Evolutionary conservation across 2,113 vertebrate species (phyloP).

Genomic region (Grus americana): DNA sequence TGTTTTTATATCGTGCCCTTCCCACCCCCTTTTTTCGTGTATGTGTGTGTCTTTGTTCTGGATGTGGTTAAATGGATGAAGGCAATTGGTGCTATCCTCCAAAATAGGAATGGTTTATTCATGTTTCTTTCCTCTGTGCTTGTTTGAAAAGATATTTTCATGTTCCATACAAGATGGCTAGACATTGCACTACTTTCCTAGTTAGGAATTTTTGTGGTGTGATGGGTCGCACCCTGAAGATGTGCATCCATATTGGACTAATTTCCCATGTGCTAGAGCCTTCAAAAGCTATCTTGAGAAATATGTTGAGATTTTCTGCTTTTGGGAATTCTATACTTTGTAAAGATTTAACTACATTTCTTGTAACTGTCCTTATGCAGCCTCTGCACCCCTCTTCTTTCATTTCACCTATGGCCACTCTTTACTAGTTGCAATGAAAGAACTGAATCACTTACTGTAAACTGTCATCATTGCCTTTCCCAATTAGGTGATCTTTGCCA

Average conservation of each 20-base stretch:
- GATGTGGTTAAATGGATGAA: not conserved
- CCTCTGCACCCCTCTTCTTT: not conserved
- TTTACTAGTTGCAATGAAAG: not conserved
- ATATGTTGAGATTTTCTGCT: not conserved
- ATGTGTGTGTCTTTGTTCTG: not conserved
- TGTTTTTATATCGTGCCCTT: not conserved
- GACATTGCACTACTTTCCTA: not conserved
- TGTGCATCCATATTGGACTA: not conserved
- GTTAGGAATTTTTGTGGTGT: not conserved
- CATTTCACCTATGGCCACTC: not conserved
- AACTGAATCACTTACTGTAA: not conserved
- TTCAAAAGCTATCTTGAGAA: not conserved
- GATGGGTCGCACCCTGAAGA: fast-evolving
- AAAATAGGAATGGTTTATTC: not conserved
- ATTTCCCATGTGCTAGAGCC: not conserved
- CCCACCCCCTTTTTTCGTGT: not conserved
- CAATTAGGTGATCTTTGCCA: not conserved
- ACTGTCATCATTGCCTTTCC: not conserved
- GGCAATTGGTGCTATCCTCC: not conserved
- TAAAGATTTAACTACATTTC: not conserved
- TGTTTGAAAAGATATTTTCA: not conserved
- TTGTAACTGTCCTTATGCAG: not conserved
- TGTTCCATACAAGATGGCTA: not conserved
- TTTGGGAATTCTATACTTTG: not conserved
- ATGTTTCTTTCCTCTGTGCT: not conserved